A percentile compares a stretch with the other conserved stretches of the same genome.
Conservation (phyloP, 2,113 vertebrate species). For the Macquaria ambigua region DNA sequence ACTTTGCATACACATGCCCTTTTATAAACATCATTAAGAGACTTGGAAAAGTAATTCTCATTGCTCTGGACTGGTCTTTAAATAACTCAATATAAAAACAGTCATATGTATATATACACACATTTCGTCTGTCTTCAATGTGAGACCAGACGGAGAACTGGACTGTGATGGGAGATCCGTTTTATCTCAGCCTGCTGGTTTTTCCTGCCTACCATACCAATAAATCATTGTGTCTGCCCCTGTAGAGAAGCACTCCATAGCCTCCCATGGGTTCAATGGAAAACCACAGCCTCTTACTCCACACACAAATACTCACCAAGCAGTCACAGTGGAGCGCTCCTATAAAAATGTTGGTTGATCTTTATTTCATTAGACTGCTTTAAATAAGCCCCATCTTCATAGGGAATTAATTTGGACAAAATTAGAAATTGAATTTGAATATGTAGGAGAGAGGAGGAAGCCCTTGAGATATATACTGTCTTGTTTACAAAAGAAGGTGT, state of each 20-base stretch:
- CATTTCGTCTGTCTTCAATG: conserved; percentile 5
- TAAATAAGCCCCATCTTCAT: conserved; percentile 67
- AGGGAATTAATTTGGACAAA: conserved; percentile 73
- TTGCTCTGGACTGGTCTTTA: conserved; percentile 24
- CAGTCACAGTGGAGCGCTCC: conserved; percentile 58
- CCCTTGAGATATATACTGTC: conserved; percentile 60
- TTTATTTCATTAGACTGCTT: conserved; percentile 73
- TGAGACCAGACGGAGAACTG: conserved; percentile 39
- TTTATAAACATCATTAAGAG: conserved; percentile 31
- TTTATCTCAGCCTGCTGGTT: conserved; percentile 72
- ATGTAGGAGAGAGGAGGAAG: conserved; percentile 63
- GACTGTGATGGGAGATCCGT: conserved; percentile 64
- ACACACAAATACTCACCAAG: conserved; percentile 48
- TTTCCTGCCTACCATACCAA: conserved; percentile 61
- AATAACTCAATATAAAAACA: conserved; percentile 13
- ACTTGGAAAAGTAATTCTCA: conserved; percentile 15
- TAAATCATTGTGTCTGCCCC: conserved; percentile 72
- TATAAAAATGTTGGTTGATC: conserved; percentile 69
- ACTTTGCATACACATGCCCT: neutral
- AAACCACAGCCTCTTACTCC: conserved; percentile 71
- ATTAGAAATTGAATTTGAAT: conserved; percentile 78
- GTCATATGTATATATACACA: conserved; percentile 4
- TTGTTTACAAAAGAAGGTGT: conserved; percentile 65
- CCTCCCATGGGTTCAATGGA: conserved; percentile 72
- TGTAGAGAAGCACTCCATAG: conserved; percentile 64